Percentiles rank a stretch among this genome's conserved stretches.
Conservation (phyloP, 2,888 invertebrate species). For the Oeneis ivallda region DNA sequence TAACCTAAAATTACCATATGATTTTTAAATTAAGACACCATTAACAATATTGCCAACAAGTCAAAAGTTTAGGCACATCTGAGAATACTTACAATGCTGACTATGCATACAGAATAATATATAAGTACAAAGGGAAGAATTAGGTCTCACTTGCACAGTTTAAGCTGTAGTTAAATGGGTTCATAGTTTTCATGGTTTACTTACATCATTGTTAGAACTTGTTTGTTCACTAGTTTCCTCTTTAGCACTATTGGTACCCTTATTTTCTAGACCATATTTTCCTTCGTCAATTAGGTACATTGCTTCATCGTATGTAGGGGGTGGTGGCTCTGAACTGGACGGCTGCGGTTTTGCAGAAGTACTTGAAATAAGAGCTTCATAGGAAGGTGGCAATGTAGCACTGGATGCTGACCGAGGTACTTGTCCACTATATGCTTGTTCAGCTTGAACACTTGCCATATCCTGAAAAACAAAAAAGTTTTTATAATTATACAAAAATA, state of each 20-base stretch:
- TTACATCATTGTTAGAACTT: slow-evolving; percentile 54
- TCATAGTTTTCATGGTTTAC: slow-evolving; percentile 63
- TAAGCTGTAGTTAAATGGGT: slow-evolving; percentile 45
- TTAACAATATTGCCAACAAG: slow-evolving; percentile 64
- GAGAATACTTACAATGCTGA: slow-evolving; percentile 67
- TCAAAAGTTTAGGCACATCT: slow-evolving; percentile 74
- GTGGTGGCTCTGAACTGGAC: slow-evolving; percentile 80
- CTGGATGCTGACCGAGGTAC: slow-evolving; percentile 81
- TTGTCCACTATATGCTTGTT: slow-evolving; percentile 77
- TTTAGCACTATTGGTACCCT: slow-evolving; percentile 59
- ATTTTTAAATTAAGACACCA: slow-evolving; percentile 40
- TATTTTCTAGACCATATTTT: slow-evolving; percentile 58
- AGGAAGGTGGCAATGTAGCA: slow-evolving; percentile 83
- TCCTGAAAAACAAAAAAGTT: slow-evolving; percentile 67
- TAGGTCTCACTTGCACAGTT: slow-evolving; percentile 67
- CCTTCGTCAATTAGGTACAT: slow-evolving; percentile 79
- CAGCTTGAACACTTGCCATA: slow-evolving; percentile 80
- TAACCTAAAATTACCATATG: slow-evolving; percentile 35
- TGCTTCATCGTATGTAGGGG: slow-evolving; percentile 85
- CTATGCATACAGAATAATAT: slow-evolving; percentile 54
- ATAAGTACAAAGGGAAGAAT: slow-evolving; percentile 77
- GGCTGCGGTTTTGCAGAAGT: slow-evolving; percentile 67
- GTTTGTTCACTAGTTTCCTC: slow-evolving; percentile 67
- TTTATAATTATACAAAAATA: background rate
- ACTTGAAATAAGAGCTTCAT: slow-evolving; percentile 81